Conservation (phyloP, 2,797 vertebrate genomes). For the Tamandua tetradactyla region DNA sequence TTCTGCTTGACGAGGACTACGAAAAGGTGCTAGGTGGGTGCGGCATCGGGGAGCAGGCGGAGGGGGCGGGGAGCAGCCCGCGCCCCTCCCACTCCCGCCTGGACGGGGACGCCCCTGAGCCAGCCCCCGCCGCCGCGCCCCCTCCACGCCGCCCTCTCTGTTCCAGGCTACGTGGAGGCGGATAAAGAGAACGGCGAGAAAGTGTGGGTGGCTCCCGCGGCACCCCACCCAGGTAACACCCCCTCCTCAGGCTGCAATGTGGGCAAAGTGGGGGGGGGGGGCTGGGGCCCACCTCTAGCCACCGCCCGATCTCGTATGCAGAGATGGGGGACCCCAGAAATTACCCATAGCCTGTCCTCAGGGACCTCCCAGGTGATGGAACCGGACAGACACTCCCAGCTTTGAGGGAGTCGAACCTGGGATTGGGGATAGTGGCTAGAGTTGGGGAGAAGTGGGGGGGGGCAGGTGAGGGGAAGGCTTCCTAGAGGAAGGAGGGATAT, state of each 20-base stretch:
- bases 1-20: constrained; percentile 85
- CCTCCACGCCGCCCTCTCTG: constrained; percentile 38
- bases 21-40: constrained; percentile 88
- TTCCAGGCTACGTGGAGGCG: constrained; percentile 83
- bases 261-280: background rate
- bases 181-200: constrained; percentile 89
- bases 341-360: background rate
- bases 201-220: background rate
- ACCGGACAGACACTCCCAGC: background rate
- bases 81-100: too few relatives aligned
- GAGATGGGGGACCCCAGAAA: background rate
- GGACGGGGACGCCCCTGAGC: background rate
- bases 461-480: background rate
- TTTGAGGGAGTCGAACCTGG: background rate
- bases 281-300: background rate
- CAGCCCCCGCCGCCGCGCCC: background rate
- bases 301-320: background rate
- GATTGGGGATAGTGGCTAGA: background rate
- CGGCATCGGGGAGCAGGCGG: background rate
- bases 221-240: constrained; percentile 55
- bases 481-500: background rate
- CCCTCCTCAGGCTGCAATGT: accelerated
- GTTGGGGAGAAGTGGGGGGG: background rate
- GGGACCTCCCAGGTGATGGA: background rate
- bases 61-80: accelerated